Percentiles rank a stretch among this genome's conserved stretches.
Evolutionary conservation across 2,888 invertebrate genomes (phyloP).

Genomic region (Phlogophora meticulosa): DNA sequence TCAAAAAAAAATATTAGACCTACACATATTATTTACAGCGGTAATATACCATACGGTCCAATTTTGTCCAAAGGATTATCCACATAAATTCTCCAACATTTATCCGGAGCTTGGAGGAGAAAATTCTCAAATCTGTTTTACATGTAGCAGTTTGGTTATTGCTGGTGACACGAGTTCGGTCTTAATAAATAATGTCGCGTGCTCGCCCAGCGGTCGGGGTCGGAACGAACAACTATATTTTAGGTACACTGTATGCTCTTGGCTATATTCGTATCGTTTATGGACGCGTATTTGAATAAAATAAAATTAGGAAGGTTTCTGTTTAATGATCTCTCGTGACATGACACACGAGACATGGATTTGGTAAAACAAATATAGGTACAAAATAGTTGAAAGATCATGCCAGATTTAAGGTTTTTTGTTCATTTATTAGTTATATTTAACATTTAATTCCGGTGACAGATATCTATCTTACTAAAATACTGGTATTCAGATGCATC

Average conservation of each 20-base stretch:
- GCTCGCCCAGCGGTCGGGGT: slow-evolving; percentile 60
- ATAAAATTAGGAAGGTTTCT: slow-evolving; percentile 22
- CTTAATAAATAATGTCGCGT: slow-evolving; percentile 69
- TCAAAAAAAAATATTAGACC: slow-evolving; percentile 36
- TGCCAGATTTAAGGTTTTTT: no score
- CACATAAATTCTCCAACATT: slow-evolving; percentile 51
- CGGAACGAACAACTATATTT: slow-evolving; percentile 60
- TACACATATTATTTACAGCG: slow-evolving; percentile 31
- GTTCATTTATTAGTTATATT: no score
- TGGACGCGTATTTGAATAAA: slow-evolving; percentile 42
- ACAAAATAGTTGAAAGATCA: slow-evolving; percentile 8
- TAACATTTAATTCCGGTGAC: no score
- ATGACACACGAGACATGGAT: not conserved
- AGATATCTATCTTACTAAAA: no score
- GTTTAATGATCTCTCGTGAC: not conserved
- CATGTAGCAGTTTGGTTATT: slow-evolving; percentile 67
- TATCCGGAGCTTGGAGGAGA: slow-evolving; percentile 41
- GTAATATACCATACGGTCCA: slow-evolving; percentile 27
- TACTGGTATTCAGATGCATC: no score
- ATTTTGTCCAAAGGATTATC: slow-evolving; percentile 49
- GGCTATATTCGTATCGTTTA: slow-evolving; percentile 31
- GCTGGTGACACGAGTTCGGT: slow-evolving; percentile 67
- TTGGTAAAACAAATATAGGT: not conserved
- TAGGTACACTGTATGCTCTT: slow-evolving; percentile 46
- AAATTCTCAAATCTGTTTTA: slow-evolving; percentile 67